Conservation (phyloP, 2,888 invertebrate species). For the Corbicula japonica region DNA sequence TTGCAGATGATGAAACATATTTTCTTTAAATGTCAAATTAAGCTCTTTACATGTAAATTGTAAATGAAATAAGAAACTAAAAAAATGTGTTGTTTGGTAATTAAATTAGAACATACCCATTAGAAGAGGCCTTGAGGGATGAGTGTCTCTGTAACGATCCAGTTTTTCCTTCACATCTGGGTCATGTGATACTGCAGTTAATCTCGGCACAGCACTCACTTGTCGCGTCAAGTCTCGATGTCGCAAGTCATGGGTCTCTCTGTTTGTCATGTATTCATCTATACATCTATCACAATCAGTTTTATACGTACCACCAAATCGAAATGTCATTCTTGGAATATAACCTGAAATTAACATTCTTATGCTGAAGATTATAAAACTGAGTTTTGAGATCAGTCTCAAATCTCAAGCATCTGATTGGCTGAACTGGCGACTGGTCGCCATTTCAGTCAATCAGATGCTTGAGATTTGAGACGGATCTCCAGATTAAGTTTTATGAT, state of each 20-base stretch:
- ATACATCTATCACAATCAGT: constrained; percentile 85
- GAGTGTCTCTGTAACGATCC: constrained; percentile 83
- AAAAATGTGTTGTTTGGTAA: too few relatives aligned
- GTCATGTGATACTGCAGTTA: constrained; percentile 83
- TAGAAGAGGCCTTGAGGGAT: constrained; percentile 76
- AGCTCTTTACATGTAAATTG: too few relatives aligned
- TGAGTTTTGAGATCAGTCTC: too few relatives aligned
- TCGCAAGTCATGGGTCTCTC: constrained; percentile 75
- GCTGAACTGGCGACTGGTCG: too few relatives aligned
- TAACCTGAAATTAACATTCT: constrained; percentile 85
- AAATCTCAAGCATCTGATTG: too few relatives aligned
- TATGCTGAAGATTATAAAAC: too few relatives aligned
- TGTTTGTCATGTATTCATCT: constrained; percentile 81
- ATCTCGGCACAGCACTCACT: constrained; percentile 77
- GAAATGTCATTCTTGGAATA: constrained; percentile 85
- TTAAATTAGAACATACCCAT: constrained; percentile 71
- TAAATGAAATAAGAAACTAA: too few relatives aligned
- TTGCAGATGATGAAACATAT: too few relatives aligned
- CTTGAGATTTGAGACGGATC: too few relatives aligned
- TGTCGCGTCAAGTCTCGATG: constrained; percentile 76
- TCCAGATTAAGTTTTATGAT: too few relatives aligned
- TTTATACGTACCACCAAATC: constrained; percentile 86
- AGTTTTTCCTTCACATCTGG: constrained; percentile 83
- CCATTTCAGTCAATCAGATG: too few relatives aligned
- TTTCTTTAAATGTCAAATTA: too few relatives aligned